Conservation (phyloP, 2,797 vertebrate genomes). For the Myotis daubentonii region DNA sequence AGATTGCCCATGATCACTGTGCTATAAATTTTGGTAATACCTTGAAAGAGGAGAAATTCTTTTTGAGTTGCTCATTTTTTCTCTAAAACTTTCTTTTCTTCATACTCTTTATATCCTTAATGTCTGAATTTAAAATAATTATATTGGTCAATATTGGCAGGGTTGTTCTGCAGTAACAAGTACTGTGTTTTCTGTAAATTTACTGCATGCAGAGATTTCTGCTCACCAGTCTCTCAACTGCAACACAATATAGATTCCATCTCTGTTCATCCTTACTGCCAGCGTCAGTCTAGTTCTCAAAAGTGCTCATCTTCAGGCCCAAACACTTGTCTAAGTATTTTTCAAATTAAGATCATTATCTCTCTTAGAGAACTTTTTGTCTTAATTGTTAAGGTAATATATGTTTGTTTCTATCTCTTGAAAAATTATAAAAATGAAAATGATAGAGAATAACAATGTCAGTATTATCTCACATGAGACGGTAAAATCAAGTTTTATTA, state of each 20-base stretch:
- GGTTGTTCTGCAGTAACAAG: background rate
- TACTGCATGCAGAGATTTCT: background rate
- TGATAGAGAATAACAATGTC: background rate
- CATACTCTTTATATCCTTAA: background rate
- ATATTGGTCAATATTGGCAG: background rate
- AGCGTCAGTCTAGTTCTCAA: background rate
- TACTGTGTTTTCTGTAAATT: background rate
- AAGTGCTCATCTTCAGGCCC: background rate
- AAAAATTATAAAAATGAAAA: conserved; percentile 26
- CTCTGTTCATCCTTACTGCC: background rate
- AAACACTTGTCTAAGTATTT: conserved; percentile 4
- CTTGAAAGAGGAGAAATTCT: background rate
- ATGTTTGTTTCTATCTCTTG: background rate
- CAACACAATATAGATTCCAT: background rate
- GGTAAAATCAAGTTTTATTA: background rate
- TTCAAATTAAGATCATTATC: conserved; percentile 21
- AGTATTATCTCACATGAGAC: background rate
- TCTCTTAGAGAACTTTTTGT: background rate
- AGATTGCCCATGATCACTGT: background rate
- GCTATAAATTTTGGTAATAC: background rate
- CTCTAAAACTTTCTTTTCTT: background rate
- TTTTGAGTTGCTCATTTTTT: background rate
- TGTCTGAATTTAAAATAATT: background rate
- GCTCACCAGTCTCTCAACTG: background rate
- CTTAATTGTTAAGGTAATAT: background rate